These are phyloP conservation scores for Lepeophtheirus salmonis DNA, from an alignment of 1,140 invertebrate species.

Conservation along the genomic window DNA sequence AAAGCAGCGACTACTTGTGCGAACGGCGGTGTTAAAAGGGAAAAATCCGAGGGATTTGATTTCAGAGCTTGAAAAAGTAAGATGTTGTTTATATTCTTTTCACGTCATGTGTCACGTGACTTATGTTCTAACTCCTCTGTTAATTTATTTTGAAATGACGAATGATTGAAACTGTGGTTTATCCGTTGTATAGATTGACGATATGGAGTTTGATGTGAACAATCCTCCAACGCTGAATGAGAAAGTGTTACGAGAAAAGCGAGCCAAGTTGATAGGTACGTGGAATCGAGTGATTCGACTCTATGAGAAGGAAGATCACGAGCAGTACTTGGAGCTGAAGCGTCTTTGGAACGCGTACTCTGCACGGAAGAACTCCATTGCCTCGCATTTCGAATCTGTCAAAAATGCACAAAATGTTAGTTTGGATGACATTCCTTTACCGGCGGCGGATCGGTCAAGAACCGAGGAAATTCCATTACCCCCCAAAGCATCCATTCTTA, in stretches of 20 bases:
- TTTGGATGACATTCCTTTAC: slow-evolving; percentile 84
- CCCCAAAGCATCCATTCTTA: slow-evolving; percentile 39
- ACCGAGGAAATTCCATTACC: slow-evolving; percentile 16
- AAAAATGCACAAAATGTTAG: slow-evolving; percentile 77
- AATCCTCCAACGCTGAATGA: slow-evolving; percentile 83
- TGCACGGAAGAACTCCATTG: slow-evolving; percentile 57
- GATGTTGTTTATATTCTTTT: too few relatives aligned
- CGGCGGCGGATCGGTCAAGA: slow-evolving; percentile 36
- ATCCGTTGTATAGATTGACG: slow-evolving; percentile 11
- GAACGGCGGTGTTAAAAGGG: slow-evolving; percentile 89
- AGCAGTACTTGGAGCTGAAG: slow-evolving; percentile 75
- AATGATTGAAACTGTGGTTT: not conserved
- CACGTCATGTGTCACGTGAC: too few relatives aligned
- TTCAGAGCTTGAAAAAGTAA: slow-evolving; percentile 88
- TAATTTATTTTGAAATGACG: too few relatives aligned
- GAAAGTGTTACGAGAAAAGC: slow-evolving; percentile 87
- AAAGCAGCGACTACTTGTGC: slow-evolving; percentile 78
- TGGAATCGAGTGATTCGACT: slow-evolving; percentile 78
- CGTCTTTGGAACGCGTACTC: slow-evolving; percentile 82
- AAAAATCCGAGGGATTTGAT: slow-evolving; percentile 88
- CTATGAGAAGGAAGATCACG: slow-evolving; percentile 93
- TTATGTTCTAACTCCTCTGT: too few relatives aligned
- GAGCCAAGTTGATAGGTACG: slow-evolving; percentile 86
- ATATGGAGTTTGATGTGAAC: slow-evolving; percentile 77
- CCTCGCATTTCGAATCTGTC: slow-evolving; percentile 84